Evolutionary conservation across 2,888 invertebrate species (phyloP).

Genomic region (Leptopilina syphax): DNA sequence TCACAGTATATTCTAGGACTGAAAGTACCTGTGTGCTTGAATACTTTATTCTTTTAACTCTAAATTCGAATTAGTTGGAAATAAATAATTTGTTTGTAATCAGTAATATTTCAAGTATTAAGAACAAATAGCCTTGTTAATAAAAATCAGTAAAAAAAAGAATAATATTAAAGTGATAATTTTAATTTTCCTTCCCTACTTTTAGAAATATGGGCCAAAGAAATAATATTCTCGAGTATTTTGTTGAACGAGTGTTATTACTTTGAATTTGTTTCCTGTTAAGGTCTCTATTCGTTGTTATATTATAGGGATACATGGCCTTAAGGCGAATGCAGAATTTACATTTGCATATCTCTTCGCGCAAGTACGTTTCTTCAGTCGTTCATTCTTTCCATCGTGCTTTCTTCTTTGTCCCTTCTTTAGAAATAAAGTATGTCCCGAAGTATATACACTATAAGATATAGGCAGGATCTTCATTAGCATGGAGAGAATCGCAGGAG

Average conservation of each 20-base stretch:
- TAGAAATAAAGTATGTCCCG: constrained; percentile 17
- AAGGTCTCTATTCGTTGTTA: constrained; percentile 37
- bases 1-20: too few relatives aligned
- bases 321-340: background rate
- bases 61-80: too few relatives aligned
- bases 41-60: too few relatives aligned
- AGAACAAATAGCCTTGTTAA: too few relatives aligned
- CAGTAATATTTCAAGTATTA: too few relatives aligned
- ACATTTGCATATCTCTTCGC: constrained; percentile 31
- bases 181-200: too few relatives aligned
- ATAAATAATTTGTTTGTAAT: too few relatives aligned
- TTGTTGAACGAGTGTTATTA: background rate
- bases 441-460: background rate
- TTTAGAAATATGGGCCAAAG: too few relatives aligned
- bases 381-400: background rate
- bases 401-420: constrained; percentile 45
- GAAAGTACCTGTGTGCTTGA: too few relatives aligned
- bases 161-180: too few relatives aligned
- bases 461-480: constrained; percentile 35
- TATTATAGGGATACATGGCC: constrained; percentile 33
- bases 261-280: background rate
- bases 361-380: background rate
- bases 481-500: constrained; percentile 33
- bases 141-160: too few relatives aligned
- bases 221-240: background rate